Evolutionary conservation across 2,113 vertebrate species (phyloP).

Genomic region (Jaculus jaculus): DNA sequence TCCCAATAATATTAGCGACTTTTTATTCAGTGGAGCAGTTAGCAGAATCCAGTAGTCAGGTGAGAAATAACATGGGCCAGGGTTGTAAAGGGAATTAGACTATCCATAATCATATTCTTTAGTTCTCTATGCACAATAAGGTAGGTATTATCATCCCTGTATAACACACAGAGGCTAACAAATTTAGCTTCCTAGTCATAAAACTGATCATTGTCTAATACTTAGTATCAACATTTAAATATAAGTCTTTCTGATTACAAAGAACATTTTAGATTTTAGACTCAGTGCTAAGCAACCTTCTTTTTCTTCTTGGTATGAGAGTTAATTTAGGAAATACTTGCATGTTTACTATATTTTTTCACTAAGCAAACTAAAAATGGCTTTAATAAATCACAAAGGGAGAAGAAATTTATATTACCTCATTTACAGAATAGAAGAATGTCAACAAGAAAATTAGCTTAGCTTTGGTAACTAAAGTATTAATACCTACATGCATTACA

Average conservation of each 20-base stretch:
- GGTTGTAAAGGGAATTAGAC: neutral
- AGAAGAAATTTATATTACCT: neutral
- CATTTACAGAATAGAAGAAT: neutral
- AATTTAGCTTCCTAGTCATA: neutral
- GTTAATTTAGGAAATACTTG: constrained; percentile 52
- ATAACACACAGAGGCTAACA: neutral
- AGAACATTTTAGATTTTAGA: constrained; percentile 30
- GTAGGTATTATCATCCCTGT: neutral
- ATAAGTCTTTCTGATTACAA: neutral
- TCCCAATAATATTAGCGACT: neutral
- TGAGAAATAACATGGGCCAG: neutral
- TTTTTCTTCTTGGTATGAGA: constrained; percentile 2
- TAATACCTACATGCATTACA: neutral
- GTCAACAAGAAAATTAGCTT: neutral
- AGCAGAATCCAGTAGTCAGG: neutral
- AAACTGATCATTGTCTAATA: neutral
- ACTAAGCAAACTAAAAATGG: constrained; percentile 46
- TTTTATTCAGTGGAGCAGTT: neutral
- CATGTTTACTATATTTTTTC: constrained; percentile 33
- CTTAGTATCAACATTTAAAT: neutral
- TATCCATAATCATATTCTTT: neutral
- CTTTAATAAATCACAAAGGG: constrained; percentile 23
- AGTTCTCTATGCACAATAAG: neutral
- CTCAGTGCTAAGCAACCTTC: constrained; percentile 41
- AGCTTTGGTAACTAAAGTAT: constrained; percentile 21